These are phyloP conservation scores for Drosophila kurseongensis DNA, from an alignment of 1,140 invertebrate genomes.

Conservation along the genomic window DNA sequence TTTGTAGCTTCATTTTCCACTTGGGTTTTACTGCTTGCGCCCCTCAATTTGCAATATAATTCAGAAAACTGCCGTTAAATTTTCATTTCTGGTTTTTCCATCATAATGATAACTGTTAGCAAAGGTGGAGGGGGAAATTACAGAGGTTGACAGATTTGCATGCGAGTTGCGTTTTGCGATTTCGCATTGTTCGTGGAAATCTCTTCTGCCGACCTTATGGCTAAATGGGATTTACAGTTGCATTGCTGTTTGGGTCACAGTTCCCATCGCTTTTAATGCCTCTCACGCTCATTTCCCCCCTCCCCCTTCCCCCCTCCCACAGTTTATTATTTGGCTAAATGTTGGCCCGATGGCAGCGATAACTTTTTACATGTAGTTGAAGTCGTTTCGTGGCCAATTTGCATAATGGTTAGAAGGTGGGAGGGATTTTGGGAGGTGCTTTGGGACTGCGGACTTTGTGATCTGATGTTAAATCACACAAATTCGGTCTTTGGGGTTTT, in stretches of 20 bases:
- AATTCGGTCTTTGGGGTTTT: conserved; percentile 22
- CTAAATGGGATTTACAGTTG: conserved; percentile 35
- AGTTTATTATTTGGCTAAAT: conserved; percentile 76
- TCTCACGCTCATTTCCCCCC: conserved; percentile 41
- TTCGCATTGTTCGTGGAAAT: conserved; percentile 46
- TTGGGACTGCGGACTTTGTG: conserved; percentile 4
- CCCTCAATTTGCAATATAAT: conserved; percentile 48
- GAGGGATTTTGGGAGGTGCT: conserved; percentile 8
- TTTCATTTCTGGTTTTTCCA: conserved; percentile 51
- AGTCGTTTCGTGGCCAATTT: conserved; percentile 66
- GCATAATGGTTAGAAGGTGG: conserved; percentile 59
- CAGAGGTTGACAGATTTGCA: conserved; percentile 51
- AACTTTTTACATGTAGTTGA: conserved; percentile 62
- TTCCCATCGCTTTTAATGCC: conserved; percentile 26
- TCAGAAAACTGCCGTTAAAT: conserved; percentile 49
- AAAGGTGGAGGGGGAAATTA: conserved; percentile 4
- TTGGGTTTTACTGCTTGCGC: conserved; percentile 22
- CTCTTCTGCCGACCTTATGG: conserved; percentile 24
- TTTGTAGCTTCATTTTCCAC: conserved; percentile 48
- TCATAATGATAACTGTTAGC: conserved; percentile 65
- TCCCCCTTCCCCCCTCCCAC: conserved; percentile 25
- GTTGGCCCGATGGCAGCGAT: conserved; percentile 60
- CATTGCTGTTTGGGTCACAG: conserved; percentile 34
- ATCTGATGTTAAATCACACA: conserved; percentile 34
- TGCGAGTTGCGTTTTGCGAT: conserved; percentile 27